A percentile compares a stretch with the other conserved stretches of the same genome.
Evolutionary conservation across 2,113 vertebrate species (phyloP).

Genomic region (Lipophrys pholis): DNA sequence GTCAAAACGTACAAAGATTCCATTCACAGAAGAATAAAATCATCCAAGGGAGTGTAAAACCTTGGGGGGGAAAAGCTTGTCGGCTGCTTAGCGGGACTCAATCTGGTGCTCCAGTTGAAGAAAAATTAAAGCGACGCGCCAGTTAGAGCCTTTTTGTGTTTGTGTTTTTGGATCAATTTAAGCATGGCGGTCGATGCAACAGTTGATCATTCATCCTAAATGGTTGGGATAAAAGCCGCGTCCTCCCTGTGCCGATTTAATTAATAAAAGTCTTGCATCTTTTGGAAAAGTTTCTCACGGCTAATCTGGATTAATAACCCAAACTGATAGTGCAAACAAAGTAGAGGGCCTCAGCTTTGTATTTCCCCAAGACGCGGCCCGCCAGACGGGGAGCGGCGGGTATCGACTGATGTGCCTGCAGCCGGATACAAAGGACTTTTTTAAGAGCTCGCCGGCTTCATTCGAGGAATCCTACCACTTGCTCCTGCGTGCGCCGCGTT

Average conservation of each 20-base stretch:
- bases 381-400: slow-evolving; percentile 38
- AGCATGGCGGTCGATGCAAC: slow-evolving; percentile 11
- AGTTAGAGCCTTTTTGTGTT: slow-evolving; percentile 23
- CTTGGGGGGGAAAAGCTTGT: slow-evolving; percentile 19
- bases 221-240: slow-evolving; percentile 16
- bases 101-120: background rate
- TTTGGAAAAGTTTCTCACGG: slow-evolving; percentile 18
- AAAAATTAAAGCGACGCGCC: background rate
- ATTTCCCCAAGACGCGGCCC: slow-evolving; percentile 50
- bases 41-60: too few relatives aligned
- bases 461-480: slow-evolving; percentile 53
- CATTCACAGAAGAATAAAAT: too few relatives aligned
- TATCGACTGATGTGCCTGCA: slow-evolving; percentile 56
- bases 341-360: slow-evolving; percentile 36
- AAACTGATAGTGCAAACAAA: slow-evolving; percentile 46
- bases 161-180: slow-evolving; percentile 38
- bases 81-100: slow-evolving; percentile 11
- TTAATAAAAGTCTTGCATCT: slow-evolving; percentile 43
- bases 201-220: slow-evolving; percentile 26
- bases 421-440: slow-evolving; percentile 60
- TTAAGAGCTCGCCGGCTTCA: slow-evolving; percentile 48
- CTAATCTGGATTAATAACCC: slow-evolving; percentile 45
- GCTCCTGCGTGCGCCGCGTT: slow-evolving; percentile 45
- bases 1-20: too few relatives aligned
- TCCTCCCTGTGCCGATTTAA: slow-evolving; percentile 8